Evolutionary conservation across 2,113 vertebrate genomes (phyloP).

Genomic region (Sylvicapra grimmia): DNA sequence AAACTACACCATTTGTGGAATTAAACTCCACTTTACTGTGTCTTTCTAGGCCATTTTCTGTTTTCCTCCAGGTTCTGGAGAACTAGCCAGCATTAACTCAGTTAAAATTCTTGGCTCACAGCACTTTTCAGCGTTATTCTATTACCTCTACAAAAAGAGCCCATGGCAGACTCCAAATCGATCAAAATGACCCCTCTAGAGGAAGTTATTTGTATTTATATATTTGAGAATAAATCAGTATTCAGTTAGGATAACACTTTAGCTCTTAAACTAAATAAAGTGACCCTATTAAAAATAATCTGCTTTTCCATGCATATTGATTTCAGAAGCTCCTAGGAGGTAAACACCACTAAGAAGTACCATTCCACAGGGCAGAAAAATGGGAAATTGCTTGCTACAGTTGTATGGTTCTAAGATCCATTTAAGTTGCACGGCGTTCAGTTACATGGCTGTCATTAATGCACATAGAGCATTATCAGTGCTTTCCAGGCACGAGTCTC

Average conservation of each 20-base stretch:
- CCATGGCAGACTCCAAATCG: not conserved
- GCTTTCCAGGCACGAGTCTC: conserved; percentile 46
- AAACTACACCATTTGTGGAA: not conserved
- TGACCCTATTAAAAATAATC: conserved; percentile 52
- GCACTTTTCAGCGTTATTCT: not conserved
- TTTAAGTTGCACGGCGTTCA: not conserved
- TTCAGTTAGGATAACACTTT: conserved; percentile 41
- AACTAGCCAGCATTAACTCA: not conserved
- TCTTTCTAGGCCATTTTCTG: not conserved
- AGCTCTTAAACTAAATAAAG: conserved; percentile 50
- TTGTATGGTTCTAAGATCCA: conserved; percentile 26
- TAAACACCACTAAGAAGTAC: not conserved
- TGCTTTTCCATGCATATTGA: conserved; percentile 43
- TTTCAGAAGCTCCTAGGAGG: conserved; percentile 30
- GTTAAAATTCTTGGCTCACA: conserved; percentile 14
- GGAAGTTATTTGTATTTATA: conserved; percentile 32
- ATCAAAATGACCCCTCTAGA: conserved; percentile 12
- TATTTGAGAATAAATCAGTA: conserved; percentile 42
- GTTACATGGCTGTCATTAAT: conserved; percentile 50
- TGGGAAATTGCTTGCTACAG: not conserved
- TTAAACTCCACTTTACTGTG: not conserved
- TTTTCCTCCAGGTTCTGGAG: not conserved
- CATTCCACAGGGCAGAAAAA: not conserved
- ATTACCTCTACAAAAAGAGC: conserved; percentile 1
- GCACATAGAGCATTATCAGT: conserved; percentile 46